phyloP scores from a whole-genome alignment of 1,140 invertebrate species.

The Lepidostoma basale region DNA sequence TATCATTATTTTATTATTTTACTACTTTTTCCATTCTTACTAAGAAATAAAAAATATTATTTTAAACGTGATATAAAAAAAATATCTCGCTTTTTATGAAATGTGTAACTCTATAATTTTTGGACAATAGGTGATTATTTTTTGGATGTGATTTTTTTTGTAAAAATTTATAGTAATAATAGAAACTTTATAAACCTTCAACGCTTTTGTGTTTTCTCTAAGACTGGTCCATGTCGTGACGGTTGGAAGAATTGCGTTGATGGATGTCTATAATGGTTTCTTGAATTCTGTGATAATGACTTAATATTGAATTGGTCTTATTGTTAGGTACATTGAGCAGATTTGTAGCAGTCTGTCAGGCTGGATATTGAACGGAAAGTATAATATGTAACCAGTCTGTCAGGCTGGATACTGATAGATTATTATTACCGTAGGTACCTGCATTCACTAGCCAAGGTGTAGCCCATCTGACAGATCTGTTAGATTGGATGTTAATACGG shows the following conservation, averaged over 20 bases:
- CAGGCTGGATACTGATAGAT: constrained; percentile 13
- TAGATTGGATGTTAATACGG: too few relatives aligned
- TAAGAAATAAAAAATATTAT: constrained; percentile 9
- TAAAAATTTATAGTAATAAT: background rate
- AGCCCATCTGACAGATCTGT: too few relatives aligned
- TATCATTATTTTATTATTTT: constrained; percentile 14
- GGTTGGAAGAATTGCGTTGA: background rate
- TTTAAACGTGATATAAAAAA: background rate
- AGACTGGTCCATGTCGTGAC: constrained; percentile 1
- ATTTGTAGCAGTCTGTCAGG: background rate
- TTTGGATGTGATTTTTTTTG: constrained; percentile 8
- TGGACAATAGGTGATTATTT: too few relatives aligned
- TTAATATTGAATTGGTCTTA: constrained; percentile 32
- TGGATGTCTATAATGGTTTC: constrained; percentile 32
- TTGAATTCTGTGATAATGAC: constrained; percentile 46
- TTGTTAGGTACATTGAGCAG: constrained; percentile 18
- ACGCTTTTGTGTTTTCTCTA: constrained; percentile 14
- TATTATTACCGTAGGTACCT: background rate
- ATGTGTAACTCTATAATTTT: too few relatives aligned
- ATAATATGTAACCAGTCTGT: background rate
- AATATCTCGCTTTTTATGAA: too few relatives aligned
- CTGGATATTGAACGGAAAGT: background rate
- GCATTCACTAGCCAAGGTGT: background rate
- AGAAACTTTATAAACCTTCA: background rate
- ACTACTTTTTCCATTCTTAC: constrained; percentile 15